Base-by-base conservation (phyloP, 2,888 invertebrate genomes). In the Drosophila villosipedis region DNA sequence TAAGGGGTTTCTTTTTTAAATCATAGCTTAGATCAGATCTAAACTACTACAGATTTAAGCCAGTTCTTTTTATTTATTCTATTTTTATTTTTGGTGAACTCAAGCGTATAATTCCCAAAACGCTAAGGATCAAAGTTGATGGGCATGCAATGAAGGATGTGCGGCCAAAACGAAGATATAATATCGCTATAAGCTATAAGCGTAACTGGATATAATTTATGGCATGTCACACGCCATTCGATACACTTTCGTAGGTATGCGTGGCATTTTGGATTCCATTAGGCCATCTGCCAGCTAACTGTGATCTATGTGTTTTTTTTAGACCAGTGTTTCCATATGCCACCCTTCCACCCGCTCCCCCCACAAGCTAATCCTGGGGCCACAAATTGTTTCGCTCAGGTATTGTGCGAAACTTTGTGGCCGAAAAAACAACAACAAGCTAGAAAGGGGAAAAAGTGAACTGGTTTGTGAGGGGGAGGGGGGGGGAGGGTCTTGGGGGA, bases 221-320 rank as follows among this genome's bases (percentile, higher is more conserved):
- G 76, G 59, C 33, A 58, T 53, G 50, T 73, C 43, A 43, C 30
- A 33, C 22, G 28, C 41, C 41, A 62, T 31, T 57, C 62, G 62
- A 62, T 58, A 58, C n/a, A 33, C 35, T 60, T 39, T 39, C 43
- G 14, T 28, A 31, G 14, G 19, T n/a, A 19, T 30, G 55, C 31
- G 41, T 19, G 57, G 60, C 60, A 33, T 28, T 41, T 55, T 50
- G 54, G 53, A 54, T 73, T 68, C 65, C 82, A 81, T 78, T 82
- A 78, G 65, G 73, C 82, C 82, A 81, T 73, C 78, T 78, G 73
- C 43, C 68, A 65, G 73, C 78, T 78, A 73, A 81, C 62, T 68
- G 67, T 78, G 78, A 78, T 78, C 78, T 81, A 73, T 65, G 73
- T 39, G 37, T 5, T 16, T 16, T 9, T 47, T 47, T 47, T 16